Percentiles rank a stretch among this genome's conserved stretches.
These are phyloP conservation scores for Patiria miniata DNA, from an alignment of 35 echinoderm and acorn worm genomes.

Conservation along the genomic window DNA sequence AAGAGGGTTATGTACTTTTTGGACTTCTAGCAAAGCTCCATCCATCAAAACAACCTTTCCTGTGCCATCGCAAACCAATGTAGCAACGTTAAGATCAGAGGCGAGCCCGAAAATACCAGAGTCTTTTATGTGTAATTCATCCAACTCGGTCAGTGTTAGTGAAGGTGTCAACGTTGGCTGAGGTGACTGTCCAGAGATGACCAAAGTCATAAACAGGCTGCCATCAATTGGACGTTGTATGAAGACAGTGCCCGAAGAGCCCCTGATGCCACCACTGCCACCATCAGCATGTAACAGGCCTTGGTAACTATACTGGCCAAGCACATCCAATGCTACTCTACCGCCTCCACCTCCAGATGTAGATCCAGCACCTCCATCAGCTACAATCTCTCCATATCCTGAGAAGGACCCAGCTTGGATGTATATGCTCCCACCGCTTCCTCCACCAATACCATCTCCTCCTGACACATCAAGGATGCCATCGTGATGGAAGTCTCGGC, in stretches of 20 bases:
- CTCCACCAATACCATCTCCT: slow-evolving; percentile 39
- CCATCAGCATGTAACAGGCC: slow-evolving; percentile 58
- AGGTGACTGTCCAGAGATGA: slow-evolving; percentile 45
- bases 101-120: slow-evolving; percentile 37
- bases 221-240: slow-evolving; percentile 11
- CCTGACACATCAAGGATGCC: slow-evolving; percentile 72
- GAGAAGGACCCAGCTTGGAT: slow-evolving; percentile 39
- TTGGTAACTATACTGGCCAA: slow-evolving; percentile 19
- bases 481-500: slow-evolving; percentile 32
- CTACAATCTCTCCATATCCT: slow-evolving; percentile 59
- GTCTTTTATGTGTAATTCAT: slow-evolving; percentile 53
- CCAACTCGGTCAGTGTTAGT: slow-evolving; percentile 15
- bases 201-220: slow-evolving; percentile 6
- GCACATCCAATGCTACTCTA: slow-evolving; percentile 62
- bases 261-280: slow-evolving; percentile 32
- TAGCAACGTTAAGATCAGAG: slow-evolving; percentile 18
- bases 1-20: neutral
- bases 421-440: slow-evolving; percentile 84
- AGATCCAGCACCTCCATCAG: slow-evolving; percentile 44
- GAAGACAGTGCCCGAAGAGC: slow-evolving; percentile 63
- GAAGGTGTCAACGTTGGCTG: slow-evolving; percentile 33
- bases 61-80: slow-evolving; percentile 55
- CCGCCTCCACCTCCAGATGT: slow-evolving; percentile 74
- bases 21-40: slow-evolving; percentile 21
- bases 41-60: slow-evolving; percentile 39